These are phyloP conservation scores for Lethocerus indicus DNA, from an alignment of 1,140 invertebrate genomes.

Conservation along the genomic window DNA sequence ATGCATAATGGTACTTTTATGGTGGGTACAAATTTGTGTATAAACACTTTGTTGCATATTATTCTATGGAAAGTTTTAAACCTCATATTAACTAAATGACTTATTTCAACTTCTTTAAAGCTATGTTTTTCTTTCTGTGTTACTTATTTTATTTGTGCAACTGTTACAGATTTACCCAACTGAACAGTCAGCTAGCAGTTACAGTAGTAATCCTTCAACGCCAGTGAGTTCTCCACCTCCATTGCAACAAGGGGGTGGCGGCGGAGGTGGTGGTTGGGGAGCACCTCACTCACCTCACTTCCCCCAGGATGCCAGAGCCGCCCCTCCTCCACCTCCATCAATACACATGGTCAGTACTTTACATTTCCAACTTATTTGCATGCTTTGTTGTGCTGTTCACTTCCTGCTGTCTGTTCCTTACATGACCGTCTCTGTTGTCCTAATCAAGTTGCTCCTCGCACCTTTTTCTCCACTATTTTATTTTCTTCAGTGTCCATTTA, in stretches of 20 bases:
- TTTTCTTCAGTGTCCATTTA: no score
- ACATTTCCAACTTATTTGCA: slow-evolving; percentile 1
- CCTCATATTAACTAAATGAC: no score
- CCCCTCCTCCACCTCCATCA: slow-evolving; percentile 15
- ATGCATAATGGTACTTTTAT: no score
- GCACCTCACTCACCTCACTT: slow-evolving; percentile 17
- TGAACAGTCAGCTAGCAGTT: slow-evolving; percentile 81
- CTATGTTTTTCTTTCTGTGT: neutral
- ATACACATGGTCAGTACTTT: slow-evolving; percentile 30
- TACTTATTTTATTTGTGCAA: slow-evolving; percentile 6
- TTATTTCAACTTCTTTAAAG: no score
- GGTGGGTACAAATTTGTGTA: no score
- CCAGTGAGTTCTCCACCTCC: slow-evolving; percentile 72
- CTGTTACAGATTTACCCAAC: slow-evolving; percentile 61
- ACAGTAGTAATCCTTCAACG: slow-evolving; percentile 78
- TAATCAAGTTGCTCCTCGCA: no score
- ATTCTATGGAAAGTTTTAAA: no score
- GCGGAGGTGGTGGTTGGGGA: no score
- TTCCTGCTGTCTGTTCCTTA: no score
- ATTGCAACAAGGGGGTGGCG: slow-evolving; percentile 21
- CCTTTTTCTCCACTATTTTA: no score
- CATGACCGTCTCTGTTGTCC: no score
- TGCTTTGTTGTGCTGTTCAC: slow-evolving; percentile 12
- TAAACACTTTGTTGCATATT: no score
- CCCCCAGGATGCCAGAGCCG: slow-evolving; percentile 22